phyloP scores from a whole-genome alignment of 2,113 vertebrate species.

The Nyctereutes procyonoides region DNA sequence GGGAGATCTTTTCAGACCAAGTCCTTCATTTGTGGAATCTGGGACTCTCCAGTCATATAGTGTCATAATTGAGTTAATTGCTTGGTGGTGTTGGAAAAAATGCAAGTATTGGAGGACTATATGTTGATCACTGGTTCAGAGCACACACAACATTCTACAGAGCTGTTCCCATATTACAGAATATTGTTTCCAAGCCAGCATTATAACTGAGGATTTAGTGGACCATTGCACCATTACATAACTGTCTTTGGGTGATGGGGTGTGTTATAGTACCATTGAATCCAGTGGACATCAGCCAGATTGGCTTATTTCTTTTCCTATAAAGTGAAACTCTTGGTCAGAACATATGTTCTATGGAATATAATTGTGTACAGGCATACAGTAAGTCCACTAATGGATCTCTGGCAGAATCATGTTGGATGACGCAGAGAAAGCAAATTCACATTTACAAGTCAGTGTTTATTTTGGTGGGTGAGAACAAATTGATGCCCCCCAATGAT shows the following conservation, averaged over 20 bases:
- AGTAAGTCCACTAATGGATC: not conserved
- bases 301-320: not conserved
- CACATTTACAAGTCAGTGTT: not conserved
- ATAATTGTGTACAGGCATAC: not conserved
- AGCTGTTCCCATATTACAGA: not conserved
- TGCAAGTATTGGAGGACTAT: not conserved
- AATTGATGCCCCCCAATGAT: not conserved
- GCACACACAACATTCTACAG: too few species aligned
- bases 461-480: not conserved
- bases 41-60: not conserved
- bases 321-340: not conserved
- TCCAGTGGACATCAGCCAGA: not conserved
- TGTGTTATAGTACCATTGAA: not conserved
- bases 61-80: not conserved
- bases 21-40: not conserved
- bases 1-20: not conserved
- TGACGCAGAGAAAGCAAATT: not conserved
- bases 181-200: not conserved
- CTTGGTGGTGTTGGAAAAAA: not conserved
- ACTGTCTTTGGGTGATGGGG: not conserved
- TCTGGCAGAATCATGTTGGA: not conserved
- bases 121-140: not conserved
- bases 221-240: not conserved
- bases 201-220: not conserved
- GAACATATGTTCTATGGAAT: not conserved